These are phyloP conservation scores for Falco berigora DNA, from an alignment of 2,797 vertebrate genomes.

Conservation along the genomic window DNA sequence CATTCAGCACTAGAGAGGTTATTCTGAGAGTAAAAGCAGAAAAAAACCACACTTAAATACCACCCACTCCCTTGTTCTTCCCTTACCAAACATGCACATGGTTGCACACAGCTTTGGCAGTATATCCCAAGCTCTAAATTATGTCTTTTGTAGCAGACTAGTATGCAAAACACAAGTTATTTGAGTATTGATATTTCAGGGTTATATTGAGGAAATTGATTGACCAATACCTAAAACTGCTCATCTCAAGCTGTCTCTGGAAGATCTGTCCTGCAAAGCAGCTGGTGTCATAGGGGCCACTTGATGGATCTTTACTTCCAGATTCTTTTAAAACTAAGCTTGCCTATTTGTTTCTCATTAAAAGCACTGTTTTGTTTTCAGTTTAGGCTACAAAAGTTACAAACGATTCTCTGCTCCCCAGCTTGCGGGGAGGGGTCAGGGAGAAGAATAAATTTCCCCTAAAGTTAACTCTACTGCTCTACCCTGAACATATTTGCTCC, in stretches of 20 bases:
- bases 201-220: neutral
- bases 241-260: neutral
- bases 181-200: neutral
- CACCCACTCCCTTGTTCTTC: neutral
- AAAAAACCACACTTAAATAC: neutral
- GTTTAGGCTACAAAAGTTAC: neutral
- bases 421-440: too few species aligned
- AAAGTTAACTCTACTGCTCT: neutral
- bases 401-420: neutral
- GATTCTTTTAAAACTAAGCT: neutral
- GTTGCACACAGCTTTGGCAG: neutral
- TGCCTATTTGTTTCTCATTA: neutral
- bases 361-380: neutral
- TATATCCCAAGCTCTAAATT: neutral
- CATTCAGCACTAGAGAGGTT: neutral
- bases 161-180: neutral
- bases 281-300: neutral
- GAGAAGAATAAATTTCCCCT: neutral
- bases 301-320: neutral
- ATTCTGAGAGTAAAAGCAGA: neutral
- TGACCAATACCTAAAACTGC: neutral
- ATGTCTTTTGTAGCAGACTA: too few species aligned
- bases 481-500: neutral
- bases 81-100: neutral
- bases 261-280: neutral